Evolutionary conservation across 1,140 invertebrate genomes (phyloP).

Genomic region (Meloidogyne floridensis): DNA sequence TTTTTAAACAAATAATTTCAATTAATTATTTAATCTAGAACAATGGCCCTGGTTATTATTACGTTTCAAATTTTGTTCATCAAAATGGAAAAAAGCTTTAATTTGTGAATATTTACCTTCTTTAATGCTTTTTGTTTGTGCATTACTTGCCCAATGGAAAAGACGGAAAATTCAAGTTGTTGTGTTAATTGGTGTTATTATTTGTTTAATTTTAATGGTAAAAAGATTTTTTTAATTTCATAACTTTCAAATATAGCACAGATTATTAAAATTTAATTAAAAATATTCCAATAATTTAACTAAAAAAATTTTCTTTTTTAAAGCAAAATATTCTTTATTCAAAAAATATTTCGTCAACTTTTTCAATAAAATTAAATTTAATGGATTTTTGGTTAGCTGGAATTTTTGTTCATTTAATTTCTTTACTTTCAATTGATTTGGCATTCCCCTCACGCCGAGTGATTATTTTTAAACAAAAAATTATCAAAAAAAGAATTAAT

Average conservation of each 20-base stretch:
- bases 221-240: neutral
- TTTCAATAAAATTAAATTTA: constrained; percentile 5
- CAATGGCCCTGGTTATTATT: constrained; percentile 49
- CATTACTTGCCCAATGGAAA: constrained; percentile 57
- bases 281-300: too few species aligned
- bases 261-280: too few species aligned
- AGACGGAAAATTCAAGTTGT: constrained; percentile 51
- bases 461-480: constrained; percentile 34
- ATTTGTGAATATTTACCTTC: constrained; percentile 45
- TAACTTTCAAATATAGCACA: too few species aligned
- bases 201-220: constrained; percentile 33
- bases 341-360: neutral
- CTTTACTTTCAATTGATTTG: constrained; percentile 36
- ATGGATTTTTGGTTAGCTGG: constrained; percentile 43
- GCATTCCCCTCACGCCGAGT: constrained; percentile 35
- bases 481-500: constrained; percentile 10
- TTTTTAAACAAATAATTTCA: constrained; percentile 15
- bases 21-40: constrained; percentile 30
- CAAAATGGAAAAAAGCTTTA: constrained; percentile 42
- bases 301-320: too few species aligned
- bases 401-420: constrained; percentile 41
- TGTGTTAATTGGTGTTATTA: constrained; percentile 36
- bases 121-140: constrained; percentile 42
- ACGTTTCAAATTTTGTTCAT: constrained; percentile 33
- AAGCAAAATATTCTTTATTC: neutral